Evolutionary conservation across 2,113 vertebrate species (phyloP).

Genomic region (Theropithecus gelada): DNA sequence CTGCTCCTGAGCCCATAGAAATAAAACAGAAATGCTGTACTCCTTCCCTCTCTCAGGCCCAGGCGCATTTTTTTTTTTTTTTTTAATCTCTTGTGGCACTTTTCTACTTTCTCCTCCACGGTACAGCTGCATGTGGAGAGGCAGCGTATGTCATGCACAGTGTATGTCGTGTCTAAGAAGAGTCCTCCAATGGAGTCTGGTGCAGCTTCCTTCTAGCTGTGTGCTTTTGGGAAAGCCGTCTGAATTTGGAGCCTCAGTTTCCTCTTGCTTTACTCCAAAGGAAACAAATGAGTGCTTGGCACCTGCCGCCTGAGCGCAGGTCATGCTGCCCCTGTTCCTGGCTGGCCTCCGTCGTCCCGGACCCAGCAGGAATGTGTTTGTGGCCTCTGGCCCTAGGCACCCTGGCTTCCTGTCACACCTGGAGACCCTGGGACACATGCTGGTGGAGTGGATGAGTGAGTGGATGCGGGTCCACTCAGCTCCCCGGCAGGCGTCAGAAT

Average conservation of each 20-base stretch:
- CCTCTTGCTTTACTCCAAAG: neutral
- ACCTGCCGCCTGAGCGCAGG: rapidly evolving
- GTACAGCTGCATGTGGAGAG: rapidly evolving
- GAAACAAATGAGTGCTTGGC: neutral
- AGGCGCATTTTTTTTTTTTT: no score
- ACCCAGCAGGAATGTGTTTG: neutral
- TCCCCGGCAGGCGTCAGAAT: neutral
- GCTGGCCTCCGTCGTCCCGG: rapidly evolving
- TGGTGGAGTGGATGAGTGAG: neutral
- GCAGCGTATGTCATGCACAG: rapidly evolving
- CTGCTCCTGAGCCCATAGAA: neutral
- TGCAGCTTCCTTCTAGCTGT: neutral
- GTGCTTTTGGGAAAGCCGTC: neutral
- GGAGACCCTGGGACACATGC: neutral
- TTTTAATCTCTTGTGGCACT: neutral
- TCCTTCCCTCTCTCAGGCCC: rapidly evolving
- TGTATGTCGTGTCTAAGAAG: rapidly evolving
- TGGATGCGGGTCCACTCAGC: rapidly evolving
- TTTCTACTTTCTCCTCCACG: rapidly evolving
- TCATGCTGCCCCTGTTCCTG: rapidly evolving
- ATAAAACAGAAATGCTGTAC: no score
- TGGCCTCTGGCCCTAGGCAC: neutral
- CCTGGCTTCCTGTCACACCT: neutral
- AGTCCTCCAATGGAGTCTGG: neutral
- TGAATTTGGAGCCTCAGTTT: neutral